A percentile compares a stretch with the other conserved stretches of the same genome.
These are phyloP conservation scores for Euura lappo DNA, from an alignment of 1,140 invertebrate genomes.

Conservation along the genomic window DNA sequence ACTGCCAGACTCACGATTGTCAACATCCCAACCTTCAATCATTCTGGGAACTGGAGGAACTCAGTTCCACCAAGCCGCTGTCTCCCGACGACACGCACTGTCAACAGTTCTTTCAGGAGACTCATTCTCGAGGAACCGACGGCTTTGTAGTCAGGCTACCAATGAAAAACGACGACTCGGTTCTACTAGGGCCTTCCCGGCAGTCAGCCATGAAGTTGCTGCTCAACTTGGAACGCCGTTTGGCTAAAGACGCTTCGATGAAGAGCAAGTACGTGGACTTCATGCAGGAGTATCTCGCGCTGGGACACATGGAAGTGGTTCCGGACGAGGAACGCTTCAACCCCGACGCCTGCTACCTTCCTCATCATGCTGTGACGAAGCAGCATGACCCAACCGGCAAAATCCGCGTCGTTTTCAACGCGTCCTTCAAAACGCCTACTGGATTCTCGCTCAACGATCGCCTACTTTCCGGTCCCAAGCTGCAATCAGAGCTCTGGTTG, in stretches of 20 bases:
- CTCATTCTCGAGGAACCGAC: too few species aligned
- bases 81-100: too few species aligned
- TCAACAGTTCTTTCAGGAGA: too few species aligned
- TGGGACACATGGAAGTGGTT: constrained; percentile 27
- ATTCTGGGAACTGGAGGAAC: too few species aligned
- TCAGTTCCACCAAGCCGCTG: too few species aligned
- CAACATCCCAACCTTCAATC: too few species aligned
- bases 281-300: constrained; percentile 27
- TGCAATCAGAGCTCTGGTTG: too few species aligned
- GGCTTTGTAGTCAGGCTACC: constrained; percentile 12
- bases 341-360: constrained; percentile 17
- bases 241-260: neutral
- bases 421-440: neutral
- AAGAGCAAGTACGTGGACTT: constrained; percentile 11
- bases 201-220: constrained; percentile 25
- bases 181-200: constrained; percentile 26
- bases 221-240: constrained; percentile 11
- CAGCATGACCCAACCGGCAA: too few species aligned
- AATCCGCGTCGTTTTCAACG: constrained; percentile 13
- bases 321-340: too few species aligned
- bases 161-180: neutral
- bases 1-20: too few species aligned
- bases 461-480: too few species aligned
- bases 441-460: constrained; percentile 21
- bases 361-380: constrained; percentile 28